These are phyloP conservation scores for Coelopa pilipes DNA, from an alignment of 2,888 invertebrate genomes.

Conservation along the genomic window DNA sequence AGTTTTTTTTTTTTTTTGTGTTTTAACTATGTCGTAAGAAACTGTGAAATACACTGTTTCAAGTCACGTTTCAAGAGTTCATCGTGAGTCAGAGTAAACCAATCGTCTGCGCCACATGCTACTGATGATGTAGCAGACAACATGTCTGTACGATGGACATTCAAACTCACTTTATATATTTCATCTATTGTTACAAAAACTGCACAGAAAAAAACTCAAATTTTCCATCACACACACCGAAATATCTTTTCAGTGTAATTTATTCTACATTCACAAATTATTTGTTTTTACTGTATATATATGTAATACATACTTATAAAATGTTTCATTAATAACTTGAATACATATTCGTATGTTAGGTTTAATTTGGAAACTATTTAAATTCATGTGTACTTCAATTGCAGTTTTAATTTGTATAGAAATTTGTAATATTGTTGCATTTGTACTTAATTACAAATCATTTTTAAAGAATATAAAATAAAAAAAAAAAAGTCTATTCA, in stretches of 20 bases:
- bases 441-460: conserved; percentile 43
- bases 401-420: conserved; percentile 32
- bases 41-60: no score
- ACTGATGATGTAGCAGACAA: background rate
- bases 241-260: conserved; percentile 23
- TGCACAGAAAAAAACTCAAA: no score
- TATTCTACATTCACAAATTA: conserved; percentile 20
- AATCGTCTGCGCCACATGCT: no score
- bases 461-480: conserved; percentile 16
- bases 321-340: conserved; percentile 6
- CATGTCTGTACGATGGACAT: no score
- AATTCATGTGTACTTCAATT: conserved; percentile 36
- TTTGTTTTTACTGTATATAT: background rate
- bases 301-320: conserved; percentile 22
- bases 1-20: no score
- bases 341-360: background rate
- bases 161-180: no score
- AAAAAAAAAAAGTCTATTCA: conserved; percentile 19
- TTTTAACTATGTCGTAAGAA: no score
- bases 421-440: conserved; percentile 42
- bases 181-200: no score
- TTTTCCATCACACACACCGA: conserved; percentile 11
- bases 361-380: conserved; percentile 17
- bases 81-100: no score
- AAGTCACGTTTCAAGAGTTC: no score